Conservation (phyloP, 2,888 invertebrate species). For the Eristalis tenax region DNA sequence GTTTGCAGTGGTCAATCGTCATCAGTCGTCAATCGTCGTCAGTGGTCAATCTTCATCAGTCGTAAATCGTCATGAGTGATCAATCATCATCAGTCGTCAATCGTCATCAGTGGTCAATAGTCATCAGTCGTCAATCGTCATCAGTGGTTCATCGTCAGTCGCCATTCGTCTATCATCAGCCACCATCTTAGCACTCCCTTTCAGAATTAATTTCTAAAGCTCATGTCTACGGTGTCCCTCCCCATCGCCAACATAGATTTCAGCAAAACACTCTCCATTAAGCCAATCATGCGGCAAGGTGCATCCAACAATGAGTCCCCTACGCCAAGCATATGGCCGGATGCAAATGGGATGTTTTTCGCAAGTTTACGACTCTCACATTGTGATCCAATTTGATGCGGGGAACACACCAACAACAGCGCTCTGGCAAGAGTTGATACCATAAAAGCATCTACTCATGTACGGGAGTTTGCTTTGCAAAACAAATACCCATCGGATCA, state of each 20-base stretch:
- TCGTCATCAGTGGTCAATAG: too few relatives aligned
- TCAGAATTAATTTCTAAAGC: too few relatives aligned
- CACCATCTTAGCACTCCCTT: too few relatives aligned
- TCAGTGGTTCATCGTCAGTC: too few relatives aligned
- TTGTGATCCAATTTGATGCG: background rate
- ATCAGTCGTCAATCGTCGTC: background rate
- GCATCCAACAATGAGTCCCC: background rate
- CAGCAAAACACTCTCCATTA: background rate
- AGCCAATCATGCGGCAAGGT: background rate
- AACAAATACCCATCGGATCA: constrained; percentile 11
- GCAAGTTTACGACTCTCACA: background rate
- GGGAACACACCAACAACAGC: background rate
- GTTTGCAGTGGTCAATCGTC: background rate
- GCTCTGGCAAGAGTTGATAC: background rate
- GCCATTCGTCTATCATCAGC: too few relatives aligned
- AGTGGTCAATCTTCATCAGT: too few relatives aligned
- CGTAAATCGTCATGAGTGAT: too few relatives aligned
- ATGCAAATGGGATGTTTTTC: background rate
- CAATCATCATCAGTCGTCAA: too few relatives aligned
- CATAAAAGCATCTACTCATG: background rate
- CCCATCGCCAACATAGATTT: background rate
- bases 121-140: too few relatives aligned
- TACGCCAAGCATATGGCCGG: background rate
- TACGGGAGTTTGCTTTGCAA: background rate
- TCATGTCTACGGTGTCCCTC: background rate